Evolutionary conservation across 1,140 invertebrate species (phyloP), one percentile per base, ranked within the genome.

Genomic region (Pogonomyrmex californicus): DNA sequence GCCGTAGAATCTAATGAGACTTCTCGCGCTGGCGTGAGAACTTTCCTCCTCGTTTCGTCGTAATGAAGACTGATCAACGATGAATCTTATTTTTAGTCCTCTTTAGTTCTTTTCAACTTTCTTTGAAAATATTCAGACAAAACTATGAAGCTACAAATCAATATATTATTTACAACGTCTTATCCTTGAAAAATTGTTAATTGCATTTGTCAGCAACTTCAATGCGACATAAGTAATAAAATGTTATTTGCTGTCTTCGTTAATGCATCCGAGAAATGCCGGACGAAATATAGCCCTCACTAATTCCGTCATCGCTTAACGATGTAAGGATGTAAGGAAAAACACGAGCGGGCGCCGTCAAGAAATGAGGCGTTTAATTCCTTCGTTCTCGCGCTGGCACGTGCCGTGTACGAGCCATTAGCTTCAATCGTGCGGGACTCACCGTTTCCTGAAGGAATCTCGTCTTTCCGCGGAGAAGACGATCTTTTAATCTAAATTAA

Each of bases 401-500:
- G 87, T 75, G 87, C 87, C 88, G 71, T 71, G 92, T 88, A 93
- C 92, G 91, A 91, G 88, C 91, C 92, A 94, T 94, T 94, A 93
- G 91, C 87, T 91, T 88, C 85, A 89, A 75, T 85, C 82, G 38
- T 76, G 65, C 30, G 54, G 85, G 38, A 63, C 83, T 89, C 73
- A 88, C 85, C 63, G 88, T 92, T 90, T 87, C 90, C 87, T 91
- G 88, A 91, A 91, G 87, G 85, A 23, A 82, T 73, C 58, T 17
- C 62, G 85, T 92, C 88, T 91, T 91, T 81, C 73, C 83, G 44
- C 63, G 85, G 86, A 85, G 86, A 85, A 85, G 90, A 92, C 91
- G 90, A 94, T 93, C 93, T 93, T 94, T 93, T 93, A 93, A 94
- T 94, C 93, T 91, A 93, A 94, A 94, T 93, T 94, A 94, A 93